Conservation (phyloP, 1,140 invertebrate genomes). For the Cydia splendana region DNA sequence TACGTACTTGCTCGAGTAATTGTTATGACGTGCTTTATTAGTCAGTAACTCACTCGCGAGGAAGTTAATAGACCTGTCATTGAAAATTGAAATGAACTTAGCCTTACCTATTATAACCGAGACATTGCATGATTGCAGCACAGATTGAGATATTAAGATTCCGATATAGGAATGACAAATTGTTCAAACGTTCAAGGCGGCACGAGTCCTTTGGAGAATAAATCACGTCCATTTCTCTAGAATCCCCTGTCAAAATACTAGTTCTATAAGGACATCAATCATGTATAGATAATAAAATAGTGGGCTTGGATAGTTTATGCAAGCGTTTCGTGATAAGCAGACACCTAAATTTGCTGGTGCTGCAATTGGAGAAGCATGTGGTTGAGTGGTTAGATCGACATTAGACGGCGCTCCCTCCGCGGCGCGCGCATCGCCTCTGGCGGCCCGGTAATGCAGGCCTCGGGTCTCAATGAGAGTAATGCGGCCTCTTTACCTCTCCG, state of each 20-base stretch:
- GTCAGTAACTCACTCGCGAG: constrained; percentile 40
- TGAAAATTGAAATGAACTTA: constrained; percentile 29
- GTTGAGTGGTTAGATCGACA: constrained; percentile 29
- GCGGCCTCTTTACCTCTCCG: constrained; percentile 65
- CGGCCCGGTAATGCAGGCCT: constrained; percentile 56
- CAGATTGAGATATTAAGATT: constrained; percentile 29
- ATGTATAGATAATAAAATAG: constrained; percentile 21
- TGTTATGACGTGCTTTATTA: constrained; percentile 62
- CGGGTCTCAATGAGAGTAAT: constrained; percentile 68
- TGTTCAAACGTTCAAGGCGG: constrained; percentile 24
- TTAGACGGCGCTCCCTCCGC: constrained; percentile 31
- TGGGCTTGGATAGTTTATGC: constrained; percentile 24
- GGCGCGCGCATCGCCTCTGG: constrained; percentile 48
- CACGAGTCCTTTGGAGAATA: constrained; percentile 28
- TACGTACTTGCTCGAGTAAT: constrained; percentile 63
- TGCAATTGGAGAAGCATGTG: constrained; percentile 30
- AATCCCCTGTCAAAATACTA: constrained; percentile 27
- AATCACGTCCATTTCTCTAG: constrained; percentile 25
- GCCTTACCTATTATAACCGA: constrained; percentile 21
- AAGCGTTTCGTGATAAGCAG: constrained; percentile 29
- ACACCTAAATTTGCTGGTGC: constrained; percentile 26
- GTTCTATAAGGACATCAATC: constrained; percentile 25
- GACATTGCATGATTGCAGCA: constrained; percentile 29
- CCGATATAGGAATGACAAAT: constrained; percentile 28
- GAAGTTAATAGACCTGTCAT: constrained; percentile 30